Evolutionary conservation across 2,888 invertebrate species (phyloP).

Genomic region (Stenotaenia linearis): DNA sequence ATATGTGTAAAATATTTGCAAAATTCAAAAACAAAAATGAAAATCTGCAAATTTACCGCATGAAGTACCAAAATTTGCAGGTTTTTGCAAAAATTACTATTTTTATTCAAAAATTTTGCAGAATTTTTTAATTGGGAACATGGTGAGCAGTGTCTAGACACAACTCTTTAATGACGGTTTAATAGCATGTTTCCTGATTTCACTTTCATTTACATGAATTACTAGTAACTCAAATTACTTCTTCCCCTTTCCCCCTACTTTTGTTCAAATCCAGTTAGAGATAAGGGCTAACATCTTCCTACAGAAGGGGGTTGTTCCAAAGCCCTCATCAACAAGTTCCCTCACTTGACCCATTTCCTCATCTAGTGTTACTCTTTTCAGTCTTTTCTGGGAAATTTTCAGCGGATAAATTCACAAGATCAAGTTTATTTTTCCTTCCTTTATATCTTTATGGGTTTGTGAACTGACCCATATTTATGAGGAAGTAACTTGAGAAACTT

Average conservation of each 20-base stretch:
- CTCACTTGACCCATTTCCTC: not conserved
- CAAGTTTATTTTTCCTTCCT: not conserved
- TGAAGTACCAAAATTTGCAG: too few relatives aligned
- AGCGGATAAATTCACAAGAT: not conserved
- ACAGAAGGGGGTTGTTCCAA: not conserved
- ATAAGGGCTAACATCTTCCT: not conserved
- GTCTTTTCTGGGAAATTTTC: not conserved
- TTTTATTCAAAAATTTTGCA: too few relatives aligned
- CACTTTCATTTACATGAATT: not conserved
- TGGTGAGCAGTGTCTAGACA: too few relatives aligned
- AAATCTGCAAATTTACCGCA: too few relatives aligned
- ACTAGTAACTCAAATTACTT: not conserved
- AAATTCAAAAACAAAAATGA: too few relatives aligned
- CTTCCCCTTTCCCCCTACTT: not conserved
- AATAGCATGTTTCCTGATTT: not conserved
- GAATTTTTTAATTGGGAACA: too few relatives aligned
- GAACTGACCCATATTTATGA: not conserved
- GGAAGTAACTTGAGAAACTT: not conserved
- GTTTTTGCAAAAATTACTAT: too few relatives aligned
- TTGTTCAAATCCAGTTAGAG: not conserved
- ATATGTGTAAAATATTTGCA: too few relatives aligned
- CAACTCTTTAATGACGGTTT: not conserved
- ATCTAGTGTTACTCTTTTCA: not conserved
- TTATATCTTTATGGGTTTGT: not conserved
- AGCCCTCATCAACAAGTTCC: not conserved